Conservation (phyloP, 2,113 vertebrate genomes). For the Anoura caudifer region DNA sequence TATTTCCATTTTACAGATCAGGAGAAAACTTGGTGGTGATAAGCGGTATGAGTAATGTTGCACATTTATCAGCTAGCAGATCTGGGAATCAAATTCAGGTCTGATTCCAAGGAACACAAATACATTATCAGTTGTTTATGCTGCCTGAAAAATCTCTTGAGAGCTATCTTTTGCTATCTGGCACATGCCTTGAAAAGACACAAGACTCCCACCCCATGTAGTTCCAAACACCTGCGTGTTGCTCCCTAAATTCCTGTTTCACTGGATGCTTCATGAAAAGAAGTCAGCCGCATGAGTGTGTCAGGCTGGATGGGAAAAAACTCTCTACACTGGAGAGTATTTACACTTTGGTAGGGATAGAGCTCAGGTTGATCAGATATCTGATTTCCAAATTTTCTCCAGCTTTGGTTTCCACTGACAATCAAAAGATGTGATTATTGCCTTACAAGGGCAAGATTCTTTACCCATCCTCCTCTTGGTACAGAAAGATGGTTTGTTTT, state of each 20-base stretch:
- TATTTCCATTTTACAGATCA: neutral
- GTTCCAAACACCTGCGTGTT: constrained; percentile 4
- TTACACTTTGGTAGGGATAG: neutral
- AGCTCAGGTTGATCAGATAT: neutral
- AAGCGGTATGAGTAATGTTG: neutral
- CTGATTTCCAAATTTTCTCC: neutral
- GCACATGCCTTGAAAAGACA: neutral
- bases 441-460: neutral
- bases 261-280: constrained; percentile 15
- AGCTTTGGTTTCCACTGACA: neutral
- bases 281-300: neutral
- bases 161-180: neutral
- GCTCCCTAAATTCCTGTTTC: neutral
- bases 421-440: neutral
- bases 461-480: neutral
- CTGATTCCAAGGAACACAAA: neutral
- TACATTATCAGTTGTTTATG: neutral
- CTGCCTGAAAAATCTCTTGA: neutral
- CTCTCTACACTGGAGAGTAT: neutral
- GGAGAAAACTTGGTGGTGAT: neutral
- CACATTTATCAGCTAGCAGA: neutral
- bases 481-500: neutral
- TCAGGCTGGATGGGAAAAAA: neutral
- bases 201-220: neutral
- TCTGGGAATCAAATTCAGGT: neutral